Percentiles rank a stretch among this genome's conserved stretches.
Evolutionary conservation across 2,888 invertebrate genomes (phyloP).

Genomic region (Hypselothyrea guttata): DNA sequence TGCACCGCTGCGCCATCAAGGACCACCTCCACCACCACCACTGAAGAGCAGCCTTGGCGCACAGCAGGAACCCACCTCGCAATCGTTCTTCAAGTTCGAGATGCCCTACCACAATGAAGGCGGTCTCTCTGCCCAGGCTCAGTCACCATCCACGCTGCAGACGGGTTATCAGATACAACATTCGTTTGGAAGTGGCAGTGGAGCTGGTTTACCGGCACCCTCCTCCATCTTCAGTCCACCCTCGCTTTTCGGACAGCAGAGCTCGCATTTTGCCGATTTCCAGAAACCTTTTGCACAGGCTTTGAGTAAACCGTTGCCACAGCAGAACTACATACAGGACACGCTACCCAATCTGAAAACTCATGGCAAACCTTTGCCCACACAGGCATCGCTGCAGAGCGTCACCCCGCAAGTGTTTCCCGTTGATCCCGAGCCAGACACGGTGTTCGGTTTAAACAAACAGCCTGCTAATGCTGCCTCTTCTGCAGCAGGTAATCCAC

Average conservation of each 20-base stretch:
- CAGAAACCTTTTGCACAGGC: constrained; percentile 71
- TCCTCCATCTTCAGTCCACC: constrained; percentile 79
- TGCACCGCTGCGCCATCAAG: constrained; percentile 56
- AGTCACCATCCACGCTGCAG: constrained; percentile 75
- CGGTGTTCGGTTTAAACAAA: constrained; percentile 65
- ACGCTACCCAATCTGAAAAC: constrained; percentile 66
- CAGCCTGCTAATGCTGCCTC: constrained; percentile 49
- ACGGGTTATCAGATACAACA: constrained; percentile 82
- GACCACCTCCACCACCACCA: constrained; percentile 46
- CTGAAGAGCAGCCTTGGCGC: constrained; percentile 41
- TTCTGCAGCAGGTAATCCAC: constrained; percentile 31
- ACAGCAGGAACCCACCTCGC: constrained; percentile 80
- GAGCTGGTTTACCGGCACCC: constrained; percentile 55
- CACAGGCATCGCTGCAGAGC: constrained; percentile 69
- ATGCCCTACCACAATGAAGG: constrained; percentile 77
- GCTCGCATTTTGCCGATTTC: constrained; percentile 74
- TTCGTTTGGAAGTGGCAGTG: constrained; percentile 63
- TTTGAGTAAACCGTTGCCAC: constrained; percentile 75
- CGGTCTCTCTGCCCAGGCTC: constrained; percentile 29
- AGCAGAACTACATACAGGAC: constrained; percentile 79
- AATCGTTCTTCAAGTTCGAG: constrained; percentile 82
- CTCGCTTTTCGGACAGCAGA: constrained; percentile 72
- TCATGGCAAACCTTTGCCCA: constrained; percentile 69
- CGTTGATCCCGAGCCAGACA: constrained; percentile 63
- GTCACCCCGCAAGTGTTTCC: constrained; percentile 75